Evolutionary conservation across 2,113 vertebrate species (phyloP).

Genomic region (Noctilio leporinus): DNA sequence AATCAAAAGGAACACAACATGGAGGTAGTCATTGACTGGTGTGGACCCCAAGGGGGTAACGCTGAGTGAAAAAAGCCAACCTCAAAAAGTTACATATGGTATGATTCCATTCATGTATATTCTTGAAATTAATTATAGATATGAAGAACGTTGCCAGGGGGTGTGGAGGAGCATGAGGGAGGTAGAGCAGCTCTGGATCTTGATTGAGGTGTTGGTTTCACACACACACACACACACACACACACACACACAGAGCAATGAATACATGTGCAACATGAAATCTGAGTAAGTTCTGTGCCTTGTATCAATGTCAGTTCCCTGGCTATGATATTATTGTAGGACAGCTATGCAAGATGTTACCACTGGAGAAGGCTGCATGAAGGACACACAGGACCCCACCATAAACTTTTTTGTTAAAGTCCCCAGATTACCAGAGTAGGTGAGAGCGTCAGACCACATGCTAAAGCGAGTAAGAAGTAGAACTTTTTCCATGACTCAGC

Average conservation of each 20-base stretch:
- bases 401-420: not conserved
- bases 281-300: not conserved
- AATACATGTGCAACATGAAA: not conserved
- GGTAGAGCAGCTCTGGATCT: not conserved
- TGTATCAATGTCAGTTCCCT: not conserved
- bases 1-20: not conserved
- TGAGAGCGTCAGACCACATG: not conserved
- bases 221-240: not conserved
- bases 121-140: not conserved
- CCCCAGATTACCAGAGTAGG: not conserved
- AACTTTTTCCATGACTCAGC: not conserved
- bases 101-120: not conserved
- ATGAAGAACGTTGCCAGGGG: not conserved
- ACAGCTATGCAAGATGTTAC: not conserved
- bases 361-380: not conserved
- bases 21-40: no score
- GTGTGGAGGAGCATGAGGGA: not conserved
- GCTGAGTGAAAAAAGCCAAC: not conserved
- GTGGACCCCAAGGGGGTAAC: not conserved
- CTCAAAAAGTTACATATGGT: not conserved
- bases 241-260: not conserved
- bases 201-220: not conserved
- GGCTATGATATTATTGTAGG: fast-evolving
- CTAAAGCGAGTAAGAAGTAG: not conserved
- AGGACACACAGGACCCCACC: not conserved